Percentiles rank a stretch among this genome's conserved stretches.
phyloP scores from a whole-genome alignment of 35 echinoderm and acorn worm species.

The Ophioderma brevispina region DNA sequence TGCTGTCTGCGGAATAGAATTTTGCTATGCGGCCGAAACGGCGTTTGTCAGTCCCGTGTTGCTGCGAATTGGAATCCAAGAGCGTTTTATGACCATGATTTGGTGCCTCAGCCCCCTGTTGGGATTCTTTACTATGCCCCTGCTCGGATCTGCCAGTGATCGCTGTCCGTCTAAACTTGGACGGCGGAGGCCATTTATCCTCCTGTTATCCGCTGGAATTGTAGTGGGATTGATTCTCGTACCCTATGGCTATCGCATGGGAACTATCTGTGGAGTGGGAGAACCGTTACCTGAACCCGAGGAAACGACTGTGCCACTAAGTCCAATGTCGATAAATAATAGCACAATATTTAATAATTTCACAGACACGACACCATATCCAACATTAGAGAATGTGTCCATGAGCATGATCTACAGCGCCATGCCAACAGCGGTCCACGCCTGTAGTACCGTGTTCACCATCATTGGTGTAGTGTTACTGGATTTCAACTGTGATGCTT shows the following conservation, averaged over 20 bases:
- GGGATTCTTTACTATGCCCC: slow-evolving; percentile 87
- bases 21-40: slow-evolving; percentile 98
- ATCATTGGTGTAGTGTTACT: slow-evolving; percentile 86
- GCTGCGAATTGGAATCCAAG: slow-evolving; percentile 74
- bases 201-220: slow-evolving; percentile 78
- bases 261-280: slow-evolving; percentile 30
- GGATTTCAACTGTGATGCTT: slow-evolving; percentile 93
- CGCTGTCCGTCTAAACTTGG: slow-evolving; percentile 78
- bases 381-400: not conserved
- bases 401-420: not conserved
- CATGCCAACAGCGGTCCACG: slow-evolving; percentile 39
- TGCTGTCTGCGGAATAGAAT: slow-evolving; percentile 98
- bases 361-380: not conserved
- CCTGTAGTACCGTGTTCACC: slow-evolving; percentile 72
- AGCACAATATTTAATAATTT: not conserved
- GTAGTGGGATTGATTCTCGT: slow-evolving; percentile 87
- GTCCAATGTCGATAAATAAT: not conserved
- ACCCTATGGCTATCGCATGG: slow-evolving; percentile 78
- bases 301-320: not conserved
- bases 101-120: slow-evolving; percentile 95
- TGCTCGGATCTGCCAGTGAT: slow-evolving; percentile 94
- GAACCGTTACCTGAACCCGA: not conserved
- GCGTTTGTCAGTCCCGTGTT: slow-evolving; percentile 94
- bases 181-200: slow-evolving; percentile 92
- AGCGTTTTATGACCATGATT: slow-evolving; percentile 91